Evolutionary conservation across 2,113 vertebrate species (phyloP).

Genomic region (Leuciscus idus): DNA sequence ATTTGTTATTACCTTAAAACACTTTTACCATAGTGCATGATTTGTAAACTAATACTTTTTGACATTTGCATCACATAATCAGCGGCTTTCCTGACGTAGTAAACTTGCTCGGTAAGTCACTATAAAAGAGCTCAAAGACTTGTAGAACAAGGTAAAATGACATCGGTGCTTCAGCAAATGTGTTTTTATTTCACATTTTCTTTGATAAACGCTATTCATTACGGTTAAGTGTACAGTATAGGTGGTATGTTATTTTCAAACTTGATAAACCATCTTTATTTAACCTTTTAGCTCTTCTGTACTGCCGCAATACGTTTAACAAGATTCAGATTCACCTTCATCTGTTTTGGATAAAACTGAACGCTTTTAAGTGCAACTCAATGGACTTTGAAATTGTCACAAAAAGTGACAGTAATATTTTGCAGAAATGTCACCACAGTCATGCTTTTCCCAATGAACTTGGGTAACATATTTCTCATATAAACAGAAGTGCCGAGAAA

Average conservation of each 20-base stretch:
- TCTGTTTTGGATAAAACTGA: not conserved
- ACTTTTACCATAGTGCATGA: no score
- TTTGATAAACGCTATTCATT: not conserved
- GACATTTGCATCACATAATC: not conserved
- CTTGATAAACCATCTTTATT: not conserved
- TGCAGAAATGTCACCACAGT: not conserved
- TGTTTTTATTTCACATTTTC: not conserved
- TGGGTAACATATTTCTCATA: not conserved
- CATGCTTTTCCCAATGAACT: not conserved
- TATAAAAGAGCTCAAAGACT: not conserved
- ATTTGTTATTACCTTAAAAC: no score
- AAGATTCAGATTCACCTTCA: not conserved
- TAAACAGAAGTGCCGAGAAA: not conserved
- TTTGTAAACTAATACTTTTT: not conserved
- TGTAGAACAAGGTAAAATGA: not conserved
- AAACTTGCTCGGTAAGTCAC: not conserved
- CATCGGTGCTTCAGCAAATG: not conserved
- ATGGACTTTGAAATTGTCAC: not conserved
- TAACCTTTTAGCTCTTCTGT: not conserved
- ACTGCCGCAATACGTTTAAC: not conserved
- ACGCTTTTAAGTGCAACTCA: not conserved
- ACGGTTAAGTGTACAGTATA: not conserved
- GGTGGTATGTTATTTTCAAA: not conserved
- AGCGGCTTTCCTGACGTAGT: not conserved
- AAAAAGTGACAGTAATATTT: not conserved